Evolutionary conservation across 2,113 vertebrate genomes (phyloP).

Genomic region (Seriola dumerili): DNA sequence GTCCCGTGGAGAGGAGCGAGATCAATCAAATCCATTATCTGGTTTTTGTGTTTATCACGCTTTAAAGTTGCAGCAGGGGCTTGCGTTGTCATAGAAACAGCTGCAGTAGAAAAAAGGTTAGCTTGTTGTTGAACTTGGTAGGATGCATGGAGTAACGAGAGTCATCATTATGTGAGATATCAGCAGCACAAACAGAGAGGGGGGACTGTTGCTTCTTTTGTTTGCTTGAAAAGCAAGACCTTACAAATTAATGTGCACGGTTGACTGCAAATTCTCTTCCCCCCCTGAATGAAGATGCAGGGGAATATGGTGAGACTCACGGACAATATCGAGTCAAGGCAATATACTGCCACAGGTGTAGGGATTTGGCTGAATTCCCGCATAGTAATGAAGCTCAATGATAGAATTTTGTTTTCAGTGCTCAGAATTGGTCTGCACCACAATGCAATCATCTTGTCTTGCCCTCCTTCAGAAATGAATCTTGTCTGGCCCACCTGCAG

Average conservation of each 20-base stretch:
- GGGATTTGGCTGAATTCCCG: constrained; percentile 61
- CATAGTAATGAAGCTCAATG: constrained; percentile 61
- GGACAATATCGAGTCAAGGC: constrained; percentile 40
- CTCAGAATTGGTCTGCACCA: constrained; percentile 51
- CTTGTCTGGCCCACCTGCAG: constrained; percentile 50
- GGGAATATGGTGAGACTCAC: constrained; percentile 5
- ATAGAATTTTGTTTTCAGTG: constrained; percentile 66
- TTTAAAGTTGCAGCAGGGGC: constrained; percentile 77
- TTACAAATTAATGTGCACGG: constrained; percentile 50
- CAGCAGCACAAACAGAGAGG: constrained; percentile 29
- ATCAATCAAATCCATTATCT: constrained; percentile 83
- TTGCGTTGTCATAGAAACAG: constrained; percentile 86
- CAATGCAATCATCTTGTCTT: constrained; percentile 59
- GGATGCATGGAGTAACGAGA: constrained; percentile 71
- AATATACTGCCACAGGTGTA: constrained; percentile 54
- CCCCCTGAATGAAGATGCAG: constrained; percentile 17
- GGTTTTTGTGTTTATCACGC: constrained; percentile 76
- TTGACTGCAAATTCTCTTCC: constrained; percentile 37
- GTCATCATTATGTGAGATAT: constrained; percentile 77
- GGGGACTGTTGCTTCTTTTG: constrained; percentile 54
- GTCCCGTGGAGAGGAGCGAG: constrained; percentile 47
- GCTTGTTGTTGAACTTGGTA: constrained; percentile 77
- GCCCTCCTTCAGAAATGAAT: constrained; percentile 45
- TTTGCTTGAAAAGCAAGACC: constrained; percentile 65
- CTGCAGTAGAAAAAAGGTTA: constrained; percentile 75